Evolutionary conservation across 2,888 invertebrate species (phyloP).

Genomic region (Scaptomyza polygonia): DNA sequence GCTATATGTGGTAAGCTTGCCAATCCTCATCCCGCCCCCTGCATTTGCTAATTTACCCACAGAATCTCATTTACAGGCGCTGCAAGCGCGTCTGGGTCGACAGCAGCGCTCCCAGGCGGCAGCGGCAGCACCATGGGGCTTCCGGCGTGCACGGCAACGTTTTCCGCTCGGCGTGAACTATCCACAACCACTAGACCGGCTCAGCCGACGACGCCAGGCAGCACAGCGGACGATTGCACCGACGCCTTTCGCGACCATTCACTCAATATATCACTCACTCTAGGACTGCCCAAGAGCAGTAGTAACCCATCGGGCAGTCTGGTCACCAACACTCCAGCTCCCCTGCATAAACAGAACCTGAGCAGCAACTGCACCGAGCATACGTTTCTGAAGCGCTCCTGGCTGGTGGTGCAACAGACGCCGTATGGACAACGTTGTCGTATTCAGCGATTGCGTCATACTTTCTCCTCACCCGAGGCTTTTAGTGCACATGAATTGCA

Average conservation of each 20-base stretch:
- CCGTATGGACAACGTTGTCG: slow-evolving; percentile 69
- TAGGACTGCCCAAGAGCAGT: slow-evolving; percentile 74
- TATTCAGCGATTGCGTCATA: slow-evolving; percentile 82
- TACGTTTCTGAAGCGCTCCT: slow-evolving; percentile 82
- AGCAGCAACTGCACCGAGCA: slow-evolving; percentile 80
- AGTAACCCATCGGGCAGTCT: slow-evolving; percentile 55
- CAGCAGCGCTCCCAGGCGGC: slow-evolving; percentile 53
- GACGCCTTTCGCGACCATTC: slow-evolving; percentile 83
- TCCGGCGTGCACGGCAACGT: slow-evolving; percentile 80
- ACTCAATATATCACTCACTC: slow-evolving; percentile 83
- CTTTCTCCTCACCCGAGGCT: slow-evolving; percentile 83
- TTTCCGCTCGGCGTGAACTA: slow-evolving; percentile 82
- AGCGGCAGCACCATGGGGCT: slow-evolving; percentile 71
- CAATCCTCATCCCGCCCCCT: slow-evolving; percentile 19
- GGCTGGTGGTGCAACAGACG: slow-evolving; percentile 82
- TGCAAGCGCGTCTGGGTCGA: slow-evolving; percentile 80
- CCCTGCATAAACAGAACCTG: slow-evolving; percentile 36
- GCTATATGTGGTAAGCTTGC: slow-evolving; percentile 81
- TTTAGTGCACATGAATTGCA: slow-evolving; percentile 74
- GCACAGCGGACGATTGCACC: slow-evolving; percentile 81
- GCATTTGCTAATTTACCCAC: slow-evolving; percentile 74
- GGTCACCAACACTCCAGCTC: slow-evolving; percentile 29
- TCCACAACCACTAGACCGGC: slow-evolving; percentile 71
- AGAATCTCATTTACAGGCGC: slow-evolving; percentile 84
- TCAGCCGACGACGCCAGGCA: slow-evolving; percentile 74